phyloP scores from a whole-genome alignment of 2,888 invertebrate genomes.

The Scaptodrosophila latifasciaeformis region DNA sequence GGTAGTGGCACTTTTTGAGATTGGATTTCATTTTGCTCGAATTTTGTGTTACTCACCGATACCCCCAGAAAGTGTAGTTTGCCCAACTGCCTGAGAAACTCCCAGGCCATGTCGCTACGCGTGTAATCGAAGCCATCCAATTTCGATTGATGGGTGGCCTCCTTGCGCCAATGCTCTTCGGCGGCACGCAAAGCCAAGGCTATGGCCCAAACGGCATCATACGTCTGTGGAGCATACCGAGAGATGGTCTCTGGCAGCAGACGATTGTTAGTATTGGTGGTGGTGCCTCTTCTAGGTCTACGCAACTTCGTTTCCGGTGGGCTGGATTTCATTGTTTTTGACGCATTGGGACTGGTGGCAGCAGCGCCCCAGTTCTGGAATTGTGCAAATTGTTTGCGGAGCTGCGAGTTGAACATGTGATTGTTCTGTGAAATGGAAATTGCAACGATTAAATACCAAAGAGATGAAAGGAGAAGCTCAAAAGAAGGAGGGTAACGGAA shows the following conservation, averaged over 20 bases:
- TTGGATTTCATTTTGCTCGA: no score
- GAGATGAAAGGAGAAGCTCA: no score
- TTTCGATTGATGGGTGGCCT: slow-evolving; percentile 67
- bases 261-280: slow-evolving; percentile 19
- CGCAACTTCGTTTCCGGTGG: slow-evolving; percentile 45
- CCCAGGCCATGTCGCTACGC: slow-evolving; percentile 82
- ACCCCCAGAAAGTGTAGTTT: slow-evolving; percentile 87
- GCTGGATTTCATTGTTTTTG: slow-evolving; percentile 24
- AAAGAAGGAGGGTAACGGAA: no score
- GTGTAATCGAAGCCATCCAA: slow-evolving; percentile 84
- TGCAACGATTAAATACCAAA: slow-evolving; percentile 59
- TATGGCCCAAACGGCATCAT: slow-evolving; percentile 94
- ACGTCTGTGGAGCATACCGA: slow-evolving; percentile 86
- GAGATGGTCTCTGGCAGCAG: slow-evolving; percentile 75
- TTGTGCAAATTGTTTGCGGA: slow-evolving; percentile 67
- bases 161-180: slow-evolving; percentile 78
- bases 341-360: no score
- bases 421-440: slow-evolving; percentile 67
- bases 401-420: slow-evolving; percentile 73
- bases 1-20: no score
- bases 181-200: slow-evolving; percentile 84
- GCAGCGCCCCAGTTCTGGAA: slow-evolving; percentile 46
- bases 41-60: slow-evolving; percentile 89
- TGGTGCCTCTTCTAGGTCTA: slow-evolving; percentile 28
- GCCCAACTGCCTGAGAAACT: slow-evolving; percentile 83